These are phyloP conservation scores for Puntigrus tetrazona DNA, from an alignment of 2,113 vertebrate species.

Conservation along the genomic window DNA sequence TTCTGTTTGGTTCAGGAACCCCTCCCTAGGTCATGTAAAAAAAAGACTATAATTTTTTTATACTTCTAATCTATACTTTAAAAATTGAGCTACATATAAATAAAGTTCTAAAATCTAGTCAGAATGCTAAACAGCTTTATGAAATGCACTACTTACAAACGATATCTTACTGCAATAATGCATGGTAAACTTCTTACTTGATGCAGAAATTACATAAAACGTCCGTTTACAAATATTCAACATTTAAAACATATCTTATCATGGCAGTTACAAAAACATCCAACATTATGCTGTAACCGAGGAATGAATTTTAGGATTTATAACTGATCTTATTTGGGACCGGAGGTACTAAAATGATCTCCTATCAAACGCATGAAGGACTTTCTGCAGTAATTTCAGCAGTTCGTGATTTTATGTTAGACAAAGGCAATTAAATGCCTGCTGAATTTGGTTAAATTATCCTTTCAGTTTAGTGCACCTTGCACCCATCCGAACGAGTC, in stretches of 20 bases:
- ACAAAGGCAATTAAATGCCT: neutral
- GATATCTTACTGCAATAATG: neutral
- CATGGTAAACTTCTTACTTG: neutral
- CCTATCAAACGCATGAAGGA: neutral
- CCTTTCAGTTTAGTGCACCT: neutral
- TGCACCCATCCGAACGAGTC: neutral
- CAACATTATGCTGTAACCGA: too few species aligned
- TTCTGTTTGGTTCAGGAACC: neutral
- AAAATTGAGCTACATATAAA: neutral
- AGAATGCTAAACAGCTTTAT: neutral
- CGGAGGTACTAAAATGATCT: neutral
- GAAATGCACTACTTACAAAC: too few species aligned
- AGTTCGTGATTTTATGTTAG: neutral
- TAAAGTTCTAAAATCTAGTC: neutral
- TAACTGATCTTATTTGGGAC: neutral
- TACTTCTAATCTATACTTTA: neutral
- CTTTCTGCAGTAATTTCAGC: neutral
- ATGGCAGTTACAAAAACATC: neutral
- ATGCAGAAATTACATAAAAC: neutral
- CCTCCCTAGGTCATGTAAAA: neutral
- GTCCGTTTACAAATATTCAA: neutral
- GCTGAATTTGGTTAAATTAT: neutral
- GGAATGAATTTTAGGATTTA: neutral
- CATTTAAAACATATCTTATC: neutral
- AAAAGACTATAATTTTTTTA: neutral